Evolutionary conservation across 2,888 invertebrate genomes (phyloP), one percentile per base, ranked within the genome.

Genomic region (Julus scandinavius): DNA sequence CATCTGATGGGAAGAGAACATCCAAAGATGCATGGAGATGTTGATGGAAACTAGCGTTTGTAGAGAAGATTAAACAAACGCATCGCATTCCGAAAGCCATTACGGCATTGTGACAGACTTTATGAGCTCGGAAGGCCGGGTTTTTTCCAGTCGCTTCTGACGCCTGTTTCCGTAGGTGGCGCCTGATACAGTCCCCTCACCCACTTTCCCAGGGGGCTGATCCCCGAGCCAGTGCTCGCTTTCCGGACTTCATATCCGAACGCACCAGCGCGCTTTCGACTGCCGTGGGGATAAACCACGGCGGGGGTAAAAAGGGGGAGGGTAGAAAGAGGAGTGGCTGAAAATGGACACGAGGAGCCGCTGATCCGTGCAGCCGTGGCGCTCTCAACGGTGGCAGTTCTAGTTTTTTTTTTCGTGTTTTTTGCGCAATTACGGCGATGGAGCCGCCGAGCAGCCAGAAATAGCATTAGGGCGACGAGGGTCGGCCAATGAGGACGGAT

Each of bases 351-450:
- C 58, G 58, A 63, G 58, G 58, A 63, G 58, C 58, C 58, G 58
- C 58, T 63, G 58, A 63, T 63, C 58, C 58, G 58, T 63, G 58
- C 58, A 63, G 58, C 58, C 58, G 58, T 63, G 58, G 58, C 58
- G 58, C 58, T 63, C 58, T 63, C n/a, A 63, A 63, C 58, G 58
- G 58, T 63, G 58, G 58, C 58, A n/a, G 54, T 54, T 13, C 54
- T 45, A 7, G 5, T 45, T 54, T 63, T 63, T 63, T 63, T 63
- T 63, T 63, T 63, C 58, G 15, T 54, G 2, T 63, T 63, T 63
- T 63, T 63, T 63, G 58, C 58, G 58, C 58, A 63, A 63, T 63
- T 63, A 63, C 58, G 58, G 58, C 58, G 58, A 63, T 63, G 58
- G 58, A 63, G 45, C 45, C 45, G 58, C 58, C 58, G 58, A 63